Evolutionary conservation across 1,140 invertebrate genomes (phyloP).

Genomic region (Andrena cerasifolii): DNA sequence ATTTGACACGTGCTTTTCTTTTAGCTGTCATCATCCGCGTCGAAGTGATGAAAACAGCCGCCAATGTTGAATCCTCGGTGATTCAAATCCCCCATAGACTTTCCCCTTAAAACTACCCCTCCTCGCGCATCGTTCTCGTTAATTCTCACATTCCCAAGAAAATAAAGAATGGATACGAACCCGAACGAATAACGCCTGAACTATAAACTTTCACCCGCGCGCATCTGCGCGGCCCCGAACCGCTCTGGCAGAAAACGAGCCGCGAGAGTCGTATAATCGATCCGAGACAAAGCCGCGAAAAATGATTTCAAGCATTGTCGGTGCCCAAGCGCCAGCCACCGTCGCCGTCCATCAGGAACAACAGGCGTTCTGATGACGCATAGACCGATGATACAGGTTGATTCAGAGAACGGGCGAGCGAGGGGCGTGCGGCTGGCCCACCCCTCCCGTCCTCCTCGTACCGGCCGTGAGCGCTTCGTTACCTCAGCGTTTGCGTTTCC

Average conservation of each 20-base stretch:
- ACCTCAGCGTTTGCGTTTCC: slow-evolving; percentile 60
- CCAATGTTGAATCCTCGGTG: too few species aligned
- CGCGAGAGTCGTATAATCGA: slow-evolving; percentile 10
- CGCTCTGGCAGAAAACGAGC: background rate
- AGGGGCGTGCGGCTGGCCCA: slow-evolving; percentile 9
- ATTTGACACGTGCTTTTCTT: too few species aligned
- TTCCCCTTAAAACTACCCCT: too few species aligned
- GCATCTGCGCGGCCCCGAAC: background rate
- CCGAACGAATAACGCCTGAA: too few species aligned
- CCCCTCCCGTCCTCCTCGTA: too few species aligned
- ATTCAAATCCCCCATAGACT: too few species aligned
- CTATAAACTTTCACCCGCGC: too few species aligned
- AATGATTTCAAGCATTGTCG: slow-evolving; percentile 21
- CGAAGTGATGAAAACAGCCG: too few species aligned
- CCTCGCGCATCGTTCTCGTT: too few species aligned
- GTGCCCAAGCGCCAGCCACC: background rate
- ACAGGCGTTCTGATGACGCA: slow-evolving; percentile 18
- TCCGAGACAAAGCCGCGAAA: slow-evolving; percentile 30
- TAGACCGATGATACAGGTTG: slow-evolving; percentile 18
- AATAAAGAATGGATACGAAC: too few species aligned
- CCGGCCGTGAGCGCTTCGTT: slow-evolving; percentile 60
- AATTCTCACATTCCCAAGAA: too few species aligned
- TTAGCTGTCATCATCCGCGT: too few species aligned
- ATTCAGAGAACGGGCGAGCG: background rate
- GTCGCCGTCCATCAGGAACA: background rate